These are phyloP conservation scores for Otus sunia DNA, from an alignment of 2,113 vertebrate genomes.

Conservation along the genomic window DNA sequence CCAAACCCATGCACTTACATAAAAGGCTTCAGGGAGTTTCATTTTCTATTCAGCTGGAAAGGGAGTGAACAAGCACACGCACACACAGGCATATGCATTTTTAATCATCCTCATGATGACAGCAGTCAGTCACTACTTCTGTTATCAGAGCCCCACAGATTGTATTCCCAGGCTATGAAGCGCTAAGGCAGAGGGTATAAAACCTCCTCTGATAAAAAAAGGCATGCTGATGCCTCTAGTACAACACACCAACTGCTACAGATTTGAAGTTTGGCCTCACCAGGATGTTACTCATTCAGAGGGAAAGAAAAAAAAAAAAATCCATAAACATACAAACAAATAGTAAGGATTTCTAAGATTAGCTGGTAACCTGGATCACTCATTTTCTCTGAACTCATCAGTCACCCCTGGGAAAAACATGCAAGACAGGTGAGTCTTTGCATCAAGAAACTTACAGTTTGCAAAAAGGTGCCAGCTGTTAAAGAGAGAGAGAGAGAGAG, in stretches of 20 bases:
- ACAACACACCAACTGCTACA: not conserved
- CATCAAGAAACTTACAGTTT: not conserved
- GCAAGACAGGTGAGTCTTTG: not conserved
- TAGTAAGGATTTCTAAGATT: not conserved
- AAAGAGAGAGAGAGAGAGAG: not conserved
- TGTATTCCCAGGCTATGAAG: not conserved
- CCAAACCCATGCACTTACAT: not conserved
- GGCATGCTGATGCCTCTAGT: not conserved
- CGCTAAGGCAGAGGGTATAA: not conserved
- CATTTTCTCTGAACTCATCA: not conserved
- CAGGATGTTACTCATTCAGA: not conserved
- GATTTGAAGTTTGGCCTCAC: not conserved
- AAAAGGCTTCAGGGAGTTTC: conserved; percentile 43
- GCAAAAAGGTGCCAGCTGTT: not conserved
- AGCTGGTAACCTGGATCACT: not conserved
- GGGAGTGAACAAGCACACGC: not conserved
- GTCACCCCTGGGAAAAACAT: not conserved
- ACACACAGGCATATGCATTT: not conserved
- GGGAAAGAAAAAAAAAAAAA: not conserved
- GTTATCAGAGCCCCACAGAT: conserved; percentile 25
- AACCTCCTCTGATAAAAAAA: conserved; percentile 14
- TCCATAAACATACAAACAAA: not conserved
- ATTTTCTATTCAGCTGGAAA: conserved; percentile 14
- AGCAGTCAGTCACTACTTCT: not conserved
- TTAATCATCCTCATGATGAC: conserved; percentile 24